phyloP scores from a whole-genome alignment of 2,113 vertebrate species.

The Rhinopomastus cyanomelas region DNA sequence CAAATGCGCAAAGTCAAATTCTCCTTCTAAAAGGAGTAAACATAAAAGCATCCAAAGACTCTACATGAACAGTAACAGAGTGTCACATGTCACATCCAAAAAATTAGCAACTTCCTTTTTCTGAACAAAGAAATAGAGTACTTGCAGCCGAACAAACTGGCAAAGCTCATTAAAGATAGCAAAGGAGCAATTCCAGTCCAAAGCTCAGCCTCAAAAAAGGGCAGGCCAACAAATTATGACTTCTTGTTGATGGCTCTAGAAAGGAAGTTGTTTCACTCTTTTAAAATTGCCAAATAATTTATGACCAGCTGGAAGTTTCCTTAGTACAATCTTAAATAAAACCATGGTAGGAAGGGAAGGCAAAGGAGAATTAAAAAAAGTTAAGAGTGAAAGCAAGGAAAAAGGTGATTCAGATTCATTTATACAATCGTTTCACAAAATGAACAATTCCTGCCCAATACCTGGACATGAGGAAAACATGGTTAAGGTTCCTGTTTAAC shows the following conservation, averaged over 20 bases:
- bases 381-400: background rate
- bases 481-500: background rate
- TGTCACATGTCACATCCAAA: background rate
- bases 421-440: background rate
- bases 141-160: background rate
- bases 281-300: background rate
- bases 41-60: background rate
- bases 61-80: background rate
- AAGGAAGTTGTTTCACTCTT: background rate
- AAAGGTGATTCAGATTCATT: background rate
- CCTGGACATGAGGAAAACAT: background rate
- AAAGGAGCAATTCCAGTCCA: background rate
- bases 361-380: background rate
- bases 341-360: background rate
- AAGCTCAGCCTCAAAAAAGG: background rate
- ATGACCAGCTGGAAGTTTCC: background rate
- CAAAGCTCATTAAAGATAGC: background rate
- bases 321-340: background rate
- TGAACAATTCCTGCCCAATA: background rate
- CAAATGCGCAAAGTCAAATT: background rate
- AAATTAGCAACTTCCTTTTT: background rate
- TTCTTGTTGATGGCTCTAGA: rapidly evolving
- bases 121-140: background rate
- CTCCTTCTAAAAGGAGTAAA: background rate
- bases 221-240: background rate